Base-by-base conservation (phyloP, 1,140 invertebrate genomes). In the Stegodyphus mimosarum region DNA sequence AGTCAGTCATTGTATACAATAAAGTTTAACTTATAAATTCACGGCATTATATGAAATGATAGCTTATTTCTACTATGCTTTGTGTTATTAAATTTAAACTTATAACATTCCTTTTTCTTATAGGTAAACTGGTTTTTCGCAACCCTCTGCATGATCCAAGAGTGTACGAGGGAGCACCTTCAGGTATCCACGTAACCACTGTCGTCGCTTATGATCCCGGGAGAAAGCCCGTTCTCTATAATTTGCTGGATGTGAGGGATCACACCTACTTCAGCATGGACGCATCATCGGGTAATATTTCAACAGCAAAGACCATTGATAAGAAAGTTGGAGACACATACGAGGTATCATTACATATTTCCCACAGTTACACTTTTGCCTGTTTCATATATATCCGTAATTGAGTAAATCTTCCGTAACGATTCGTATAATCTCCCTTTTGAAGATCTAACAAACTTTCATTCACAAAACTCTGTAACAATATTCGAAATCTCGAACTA, bases 91-190 rank as follows among this genome's bases (percentile, higher is more conserved):
- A 48, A 75, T 75, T 0, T 6, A 50, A 13, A 0, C 17, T 2
- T 49, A 66, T 33, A 63, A 15, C 2, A 4, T 33, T 18, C 66
- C 13, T 83, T 60, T 67, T 83, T 53, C 33, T 83, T 85, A 5
- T 50, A 87, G 87, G 79, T 33, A 86, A 87, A 60, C 15, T 88
- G n/a, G 77, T 80, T 0, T 88, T 87, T 67, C 84, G 75, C 48
- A 79, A 87, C 11, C 83, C 77, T 3, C 51, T 84, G 10, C 87
- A 88, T 70, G 78, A 88, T 15, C 71, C 86, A 17, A 53, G 88
- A 48, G 75, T 88, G 3, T 85, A 88, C 52, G 73, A 85, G n/a
- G 73, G 76, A 48, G 88, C 88, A 3, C 87, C 87, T 6, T 66
- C 86, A 0, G 83, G 80, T 5, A 50, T 88, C 2, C 75, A 84